Conservation (phyloP, 2,888 invertebrate genomes). For the Ennomos quercinarius region DNA sequence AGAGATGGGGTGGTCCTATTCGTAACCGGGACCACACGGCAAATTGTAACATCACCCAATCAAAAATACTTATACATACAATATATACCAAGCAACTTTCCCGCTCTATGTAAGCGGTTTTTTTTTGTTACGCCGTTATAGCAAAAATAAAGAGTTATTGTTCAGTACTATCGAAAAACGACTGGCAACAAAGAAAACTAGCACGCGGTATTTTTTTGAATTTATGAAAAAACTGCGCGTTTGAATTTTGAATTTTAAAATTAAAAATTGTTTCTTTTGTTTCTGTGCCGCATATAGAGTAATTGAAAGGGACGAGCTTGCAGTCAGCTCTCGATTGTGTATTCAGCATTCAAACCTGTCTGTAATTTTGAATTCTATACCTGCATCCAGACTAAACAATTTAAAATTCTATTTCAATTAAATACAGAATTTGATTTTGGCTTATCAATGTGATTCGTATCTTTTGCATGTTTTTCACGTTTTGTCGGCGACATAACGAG, state of each 20-base stretch:
- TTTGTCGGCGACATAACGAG: constrained; percentile 3
- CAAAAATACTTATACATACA: constrained; percentile 19
- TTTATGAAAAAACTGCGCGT: neutral
- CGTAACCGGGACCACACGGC: no score
- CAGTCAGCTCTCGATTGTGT: constrained; percentile 2
- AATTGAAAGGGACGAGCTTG: neutral
- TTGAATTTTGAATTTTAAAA: neutral
- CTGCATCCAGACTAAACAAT: constrained; percentile 20
- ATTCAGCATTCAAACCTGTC: constrained; percentile 19
- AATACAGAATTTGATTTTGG: constrained; percentile 22
- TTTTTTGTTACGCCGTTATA: constrained; percentile 5
- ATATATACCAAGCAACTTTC: constrained; percentile 12
- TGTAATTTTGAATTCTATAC: constrained; percentile 25
- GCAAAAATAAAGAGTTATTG: constrained; percentile 6
- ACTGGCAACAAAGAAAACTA: constrained; percentile 3
- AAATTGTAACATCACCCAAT: no score
- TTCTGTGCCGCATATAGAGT: neutral
- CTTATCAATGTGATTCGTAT: constrained; percentile 6
- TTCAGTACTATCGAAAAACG: neutral
- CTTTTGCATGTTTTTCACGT: constrained; percentile 16
- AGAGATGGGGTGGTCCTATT: no score
- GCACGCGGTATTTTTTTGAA: neutral
- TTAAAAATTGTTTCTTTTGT: neutral
- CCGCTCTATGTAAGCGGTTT: constrained; percentile 19
- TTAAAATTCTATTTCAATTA: constrained; percentile 32